Evolutionary conservation across 2,113 vertebrate genomes (phyloP), one percentile per base, ranked within the genome.

Genomic region (Callaeas wilsoni): DNA sequence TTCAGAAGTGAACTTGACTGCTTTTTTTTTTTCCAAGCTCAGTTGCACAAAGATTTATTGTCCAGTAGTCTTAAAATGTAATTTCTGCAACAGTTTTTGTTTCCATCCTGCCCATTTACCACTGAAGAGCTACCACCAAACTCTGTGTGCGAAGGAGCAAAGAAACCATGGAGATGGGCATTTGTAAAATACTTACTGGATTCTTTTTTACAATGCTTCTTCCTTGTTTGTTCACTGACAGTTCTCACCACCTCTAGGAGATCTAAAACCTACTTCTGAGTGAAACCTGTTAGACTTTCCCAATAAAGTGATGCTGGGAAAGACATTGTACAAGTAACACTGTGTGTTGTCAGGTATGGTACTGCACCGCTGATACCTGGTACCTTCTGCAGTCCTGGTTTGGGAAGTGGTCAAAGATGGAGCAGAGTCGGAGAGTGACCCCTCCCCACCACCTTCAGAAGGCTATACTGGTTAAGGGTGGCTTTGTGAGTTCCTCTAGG

Each of bases 401-500:
- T 93, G 49, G 41, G 41, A 83, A 64, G 39, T 42, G 33, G 12
- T 52, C 41, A 42, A 21, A 92, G 15, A 30, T 7, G 1, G 47
- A 77, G 22, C 8, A 30, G 57, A 65, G 32, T 52, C 41, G 53
- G 44, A 50, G 9, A 11, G 19, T 46, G 57, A 86, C 4, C 5
- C 32, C 10, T 63, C 9, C 25, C 2, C n/a, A 32, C 6, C 11
- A 13, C 19, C 33, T 62, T 83, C 37, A 67, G 37, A 73, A 84
- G 42, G 19, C 9, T 6, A 2, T 69, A 59, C 12, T 0, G 0
- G 17, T 8, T 87, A 60, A 60, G 49, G 3, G 9, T 75, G n/a
- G 19, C 4, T 80, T 65, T 84, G 27, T 39, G 41, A 67, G 6
- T 16, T 35, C 60, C n/a, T 70, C 14, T 32, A 37, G 32, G 41